Conservation (phyloP, 2,888 invertebrate genomes). For the Xanthostigma xanthostigma region DNA sequence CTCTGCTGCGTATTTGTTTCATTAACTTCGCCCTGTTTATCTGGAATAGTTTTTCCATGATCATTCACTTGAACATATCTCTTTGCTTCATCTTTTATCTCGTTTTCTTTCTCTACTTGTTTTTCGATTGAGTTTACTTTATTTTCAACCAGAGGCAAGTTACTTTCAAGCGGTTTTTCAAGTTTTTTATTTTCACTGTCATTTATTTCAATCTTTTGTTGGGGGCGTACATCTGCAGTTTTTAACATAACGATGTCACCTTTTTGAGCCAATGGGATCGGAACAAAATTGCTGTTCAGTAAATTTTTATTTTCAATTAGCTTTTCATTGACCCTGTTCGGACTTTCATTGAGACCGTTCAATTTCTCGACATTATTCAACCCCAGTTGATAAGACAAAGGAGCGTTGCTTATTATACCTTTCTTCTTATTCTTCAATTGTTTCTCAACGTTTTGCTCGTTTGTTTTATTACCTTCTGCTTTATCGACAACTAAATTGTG, state of each 20-base stretch:
- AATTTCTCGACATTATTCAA: conserved; percentile 2
- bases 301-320: not conserved
- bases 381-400: conserved; percentile 11
- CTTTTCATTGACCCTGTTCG: too few relatives aligned
- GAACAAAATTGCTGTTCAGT: not conserved
- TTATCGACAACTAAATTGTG: not conserved
- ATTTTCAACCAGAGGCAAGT: too few relatives aligned
- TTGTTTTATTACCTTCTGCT: conserved; percentile 8
- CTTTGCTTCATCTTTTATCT: not conserved
- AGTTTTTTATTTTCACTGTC: too few relatives aligned
- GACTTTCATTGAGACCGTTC: too few relatives aligned
- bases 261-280: too few relatives aligned
- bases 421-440: conserved; percentile 3
- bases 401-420: conserved; percentile 5
- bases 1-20: conserved; percentile 1
- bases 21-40: not conserved
- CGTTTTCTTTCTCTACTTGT: too few relatives aligned
- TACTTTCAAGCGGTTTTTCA: too few relatives aligned
- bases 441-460: not conserved
- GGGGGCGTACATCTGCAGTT: too few relatives aligned
- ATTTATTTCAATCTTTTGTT: too few relatives aligned
- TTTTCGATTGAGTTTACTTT: too few relatives aligned
- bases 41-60: conserved; percentile 1
- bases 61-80: not conserved
- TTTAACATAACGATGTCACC: too few relatives aligned